Evolutionary conservation across 2,113 vertebrate genomes (phyloP).

Genomic region (Petrocephalus zakoni): DNA sequence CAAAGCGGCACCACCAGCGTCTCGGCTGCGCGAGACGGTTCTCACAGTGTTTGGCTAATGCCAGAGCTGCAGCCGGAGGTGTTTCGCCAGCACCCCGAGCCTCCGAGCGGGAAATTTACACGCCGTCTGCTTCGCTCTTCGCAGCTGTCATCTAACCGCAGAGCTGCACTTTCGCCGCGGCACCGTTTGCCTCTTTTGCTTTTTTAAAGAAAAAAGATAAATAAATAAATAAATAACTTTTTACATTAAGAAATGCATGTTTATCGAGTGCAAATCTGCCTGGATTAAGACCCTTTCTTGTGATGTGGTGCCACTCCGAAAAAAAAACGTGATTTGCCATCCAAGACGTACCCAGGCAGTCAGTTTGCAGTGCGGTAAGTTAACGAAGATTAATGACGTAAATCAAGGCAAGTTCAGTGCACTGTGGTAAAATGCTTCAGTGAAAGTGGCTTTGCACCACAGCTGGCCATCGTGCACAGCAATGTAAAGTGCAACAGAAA

Average conservation of each 20-base stretch:
- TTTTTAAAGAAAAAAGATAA: not conserved
- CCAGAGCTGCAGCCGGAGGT: not conserved
- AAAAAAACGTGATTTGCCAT: not conserved
- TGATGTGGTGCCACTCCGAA: not conserved
- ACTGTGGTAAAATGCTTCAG: not conserved
- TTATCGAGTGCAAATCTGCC: not conserved
- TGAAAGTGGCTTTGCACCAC: not conserved
- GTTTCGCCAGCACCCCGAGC: not conserved
- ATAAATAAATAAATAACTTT: not conserved
- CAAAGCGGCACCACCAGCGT: not conserved
- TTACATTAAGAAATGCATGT: not conserved
- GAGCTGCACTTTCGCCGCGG: not conserved
- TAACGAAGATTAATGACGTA: not conserved
- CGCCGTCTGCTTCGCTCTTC: not conserved
- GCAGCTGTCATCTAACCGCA: not conserved
- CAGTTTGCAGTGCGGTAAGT: not conserved
- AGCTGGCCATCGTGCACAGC: not conserved
- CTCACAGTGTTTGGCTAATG: not conserved
- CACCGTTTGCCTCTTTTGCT: too few species aligned
- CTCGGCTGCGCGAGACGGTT: not conserved
- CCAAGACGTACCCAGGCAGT: not conserved
- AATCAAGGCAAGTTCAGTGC: not conserved
- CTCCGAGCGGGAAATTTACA: not conserved
- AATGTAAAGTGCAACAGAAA: not conserved
- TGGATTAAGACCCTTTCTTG: not conserved